Base-by-base conservation (phyloP, 2,113 vertebrate species). In the Poicephalus gulielmi region DNA sequence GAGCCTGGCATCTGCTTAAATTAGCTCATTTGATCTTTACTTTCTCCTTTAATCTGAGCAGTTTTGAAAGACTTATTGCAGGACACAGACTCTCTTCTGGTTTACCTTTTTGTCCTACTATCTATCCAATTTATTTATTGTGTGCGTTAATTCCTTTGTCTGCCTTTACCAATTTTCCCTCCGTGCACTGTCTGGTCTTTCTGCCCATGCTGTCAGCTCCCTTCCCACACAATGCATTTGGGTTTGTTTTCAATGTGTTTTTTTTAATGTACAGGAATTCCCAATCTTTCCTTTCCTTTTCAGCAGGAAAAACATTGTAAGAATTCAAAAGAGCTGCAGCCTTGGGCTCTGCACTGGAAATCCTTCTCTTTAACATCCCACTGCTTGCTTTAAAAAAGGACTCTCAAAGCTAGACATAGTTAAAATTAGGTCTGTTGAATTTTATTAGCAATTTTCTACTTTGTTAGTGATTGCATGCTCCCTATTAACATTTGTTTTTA, bases 381-480 rank as follows among this genome's bases (percentile, higher is more conserved):
- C 27, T 14, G 68, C 55, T 55, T 55, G 46, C 49, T 57, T 35
- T 70, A 46, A 70, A 67, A 85, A 75, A 43, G 37, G 19, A 33
- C 53, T 93, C 88, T 90, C 80, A 68, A 68, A 87, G 69, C 69
- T 60, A 73, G 47, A 68, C 2, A 7, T 3, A n/a, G 33, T 68
- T 95, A 87, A 95, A 94, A 63, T 80, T 60, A 96, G 73, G 82
- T 20, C 95, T 82, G 79, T 55, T 91, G 95, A 86, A 91, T 96
- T 96, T 96, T 94, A 95, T 91, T 93, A 95, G 89, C 83, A 91
- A 97, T 97, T 96, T 97, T 97, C 95, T 97, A 95, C 93, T 97
- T 96, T 97, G 95, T 96, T 96, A 95, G 91, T 7, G 5, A 96
- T 96, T 96, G 95, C 96, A 90, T 80, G 71, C 95, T 87, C 92